A percentile compares a stretch with the other conserved stretches of the same genome.
Conservation (phyloP, 1,140 invertebrate species). For the Halyomorpha halys region DNA sequence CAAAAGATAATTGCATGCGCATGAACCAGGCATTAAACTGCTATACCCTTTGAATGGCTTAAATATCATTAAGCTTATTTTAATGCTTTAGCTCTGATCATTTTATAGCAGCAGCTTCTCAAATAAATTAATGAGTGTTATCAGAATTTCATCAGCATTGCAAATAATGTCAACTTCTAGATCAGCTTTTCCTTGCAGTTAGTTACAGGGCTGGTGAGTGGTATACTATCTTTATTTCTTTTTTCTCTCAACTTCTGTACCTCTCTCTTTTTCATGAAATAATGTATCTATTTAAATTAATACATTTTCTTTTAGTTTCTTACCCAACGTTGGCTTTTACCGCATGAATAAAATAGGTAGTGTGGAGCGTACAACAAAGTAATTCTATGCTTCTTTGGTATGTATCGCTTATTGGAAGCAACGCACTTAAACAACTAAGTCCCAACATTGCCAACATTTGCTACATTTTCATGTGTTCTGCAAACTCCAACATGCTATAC, state of each 20-base stretch:
- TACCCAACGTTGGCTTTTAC: conserved; percentile 2
- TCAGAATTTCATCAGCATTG: neutral
- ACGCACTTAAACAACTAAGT: conserved; percentile 10
- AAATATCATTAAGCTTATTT: neutral
- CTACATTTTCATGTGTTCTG: neutral
- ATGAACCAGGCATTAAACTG: too few species aligned
- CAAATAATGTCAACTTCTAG: conserved; percentile 9
- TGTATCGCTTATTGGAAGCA: conserved; percentile 24
- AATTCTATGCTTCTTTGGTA: conserved; percentile 23
- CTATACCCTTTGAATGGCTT: too few species aligned
- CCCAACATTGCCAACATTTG: conserved; percentile 1
- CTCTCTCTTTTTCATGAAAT: conserved; percentile 15
- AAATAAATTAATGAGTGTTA: conserved; percentile 10
- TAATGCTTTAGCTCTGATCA: conserved; percentile 5
- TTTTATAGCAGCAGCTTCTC: conserved; percentile 3
- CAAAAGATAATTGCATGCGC: too few species aligned
- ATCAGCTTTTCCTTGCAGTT: conserved; percentile 16
- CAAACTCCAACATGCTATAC: neutral
- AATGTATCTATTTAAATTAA: neutral
- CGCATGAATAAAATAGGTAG: conserved; percentile 15
- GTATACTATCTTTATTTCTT: conserved; percentile 3
- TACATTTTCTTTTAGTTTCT: neutral
- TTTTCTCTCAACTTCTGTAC: conserved; percentile 2
- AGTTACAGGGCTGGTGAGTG: conserved; percentile 9
- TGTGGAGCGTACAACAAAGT: conserved; percentile 11